Percentiles rank a stretch among this genome's conserved stretches.
These are phyloP conservation scores for Xenopus petersii DNA, from an alignment of 2,797 vertebrate genomes.

Conservation along the genomic window DNA sequence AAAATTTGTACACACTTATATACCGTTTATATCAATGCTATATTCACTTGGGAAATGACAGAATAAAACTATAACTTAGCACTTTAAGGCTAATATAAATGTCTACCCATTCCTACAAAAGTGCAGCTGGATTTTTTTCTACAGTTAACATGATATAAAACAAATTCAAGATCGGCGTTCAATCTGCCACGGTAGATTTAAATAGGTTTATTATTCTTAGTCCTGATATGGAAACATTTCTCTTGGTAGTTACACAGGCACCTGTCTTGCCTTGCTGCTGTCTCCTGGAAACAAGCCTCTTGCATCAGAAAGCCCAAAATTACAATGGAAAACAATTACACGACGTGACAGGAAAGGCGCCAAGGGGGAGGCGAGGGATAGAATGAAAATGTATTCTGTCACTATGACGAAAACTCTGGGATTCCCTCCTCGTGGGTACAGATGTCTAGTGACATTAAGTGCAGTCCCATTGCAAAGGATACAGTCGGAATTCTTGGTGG, in stretches of 20 bases:
- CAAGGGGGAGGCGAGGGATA: conserved; percentile 18
- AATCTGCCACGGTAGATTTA: background rate
- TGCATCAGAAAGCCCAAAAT: conserved; percentile 41
- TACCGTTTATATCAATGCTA: too few species aligned
- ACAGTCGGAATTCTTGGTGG: background rate
- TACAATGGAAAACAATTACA: conserved; percentile 47
- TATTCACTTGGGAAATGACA: too few species aligned
- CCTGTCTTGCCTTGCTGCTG: conserved; percentile 39
- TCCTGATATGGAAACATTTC: background rate
- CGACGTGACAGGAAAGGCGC: conserved; percentile 8
- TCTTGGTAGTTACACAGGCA: background rate
- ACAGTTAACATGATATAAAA: too few species aligned
- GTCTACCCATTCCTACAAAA: too few species aligned
- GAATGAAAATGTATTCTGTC: conserved; percentile 26
- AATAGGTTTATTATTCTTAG: conserved; percentile 19
- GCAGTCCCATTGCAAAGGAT: conserved; percentile 16
- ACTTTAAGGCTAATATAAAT: too few species aligned
- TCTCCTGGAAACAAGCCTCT: conserved; percentile 40
- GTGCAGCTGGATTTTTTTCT: too few species aligned
- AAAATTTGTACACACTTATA: too few species aligned
- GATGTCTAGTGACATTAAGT: background rate
- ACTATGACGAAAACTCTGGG: conserved; percentile 41
- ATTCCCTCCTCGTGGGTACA: conserved; percentile 19
- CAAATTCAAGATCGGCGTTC: background rate
- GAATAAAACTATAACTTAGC: too few species aligned